Conservation (phyloP, 1,140 invertebrate genomes). For the Drosophila azteca region DNA sequence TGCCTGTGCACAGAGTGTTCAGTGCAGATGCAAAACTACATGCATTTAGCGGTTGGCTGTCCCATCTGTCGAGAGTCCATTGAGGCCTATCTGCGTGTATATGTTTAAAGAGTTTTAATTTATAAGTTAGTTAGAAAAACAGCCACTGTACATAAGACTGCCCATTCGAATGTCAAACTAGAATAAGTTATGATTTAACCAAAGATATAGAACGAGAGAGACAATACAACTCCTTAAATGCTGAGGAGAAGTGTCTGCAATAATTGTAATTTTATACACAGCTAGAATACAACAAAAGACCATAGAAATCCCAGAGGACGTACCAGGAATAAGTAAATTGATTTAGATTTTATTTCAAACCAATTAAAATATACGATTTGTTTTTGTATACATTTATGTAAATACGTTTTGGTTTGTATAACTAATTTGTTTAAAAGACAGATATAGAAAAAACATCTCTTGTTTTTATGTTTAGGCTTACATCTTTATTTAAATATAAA, state of each 20-base stretch:
- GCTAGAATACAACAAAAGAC: background rate
- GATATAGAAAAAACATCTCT: conserved; percentile 58
- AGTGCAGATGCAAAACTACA: conserved; percentile 2
- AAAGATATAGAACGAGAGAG: background rate
- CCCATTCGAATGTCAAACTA: conserved; percentile 6
- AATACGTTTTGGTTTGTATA: conserved; percentile 48
- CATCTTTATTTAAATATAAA: conserved; percentile 49
- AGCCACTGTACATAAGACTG: conserved; percentile 27
- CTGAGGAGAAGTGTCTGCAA: background rate
- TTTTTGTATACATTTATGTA: conserved; percentile 62
- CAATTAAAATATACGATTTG: conserved; percentile 63
- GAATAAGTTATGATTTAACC: background rate
- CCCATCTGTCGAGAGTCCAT: conserved; percentile 57
- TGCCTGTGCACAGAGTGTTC: conserved; percentile 64
- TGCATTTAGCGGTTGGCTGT: conserved; percentile 25
- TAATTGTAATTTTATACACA: too few relatives aligned
- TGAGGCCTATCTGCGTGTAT: conserved; percentile 31
- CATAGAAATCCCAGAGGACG: too few relatives aligned
- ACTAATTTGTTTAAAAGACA: conserved; percentile 69
- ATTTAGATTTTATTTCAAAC: conserved; percentile 67
- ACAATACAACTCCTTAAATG: background rate
- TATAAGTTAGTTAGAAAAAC: background rate
- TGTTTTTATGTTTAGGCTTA: conserved; percentile 46
- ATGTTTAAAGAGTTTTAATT: conserved; percentile 18
- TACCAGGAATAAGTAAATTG: conserved; percentile 26